phyloP scores from a whole-genome alignment of 2,888 invertebrate genomes.

The Phrixothrix hirtus region DNA sequence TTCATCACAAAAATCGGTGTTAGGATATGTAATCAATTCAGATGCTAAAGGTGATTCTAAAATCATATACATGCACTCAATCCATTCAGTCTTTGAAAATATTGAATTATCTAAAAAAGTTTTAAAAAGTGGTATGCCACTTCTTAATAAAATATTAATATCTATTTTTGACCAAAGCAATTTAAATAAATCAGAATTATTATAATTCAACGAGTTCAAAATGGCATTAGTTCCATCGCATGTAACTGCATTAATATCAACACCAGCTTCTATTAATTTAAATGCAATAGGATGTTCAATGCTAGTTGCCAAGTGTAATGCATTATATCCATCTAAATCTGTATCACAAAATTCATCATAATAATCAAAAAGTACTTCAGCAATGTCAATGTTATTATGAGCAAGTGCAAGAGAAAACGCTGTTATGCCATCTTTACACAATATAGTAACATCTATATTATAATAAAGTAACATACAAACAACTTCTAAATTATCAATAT shows the following conservation, averaged over 20 bases:
- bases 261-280: conserved; percentile 5
- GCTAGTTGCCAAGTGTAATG: conserved; percentile 4
- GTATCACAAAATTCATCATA: conserved; percentile 6
- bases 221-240: conserved; percentile 1
- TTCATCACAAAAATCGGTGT: not conserved
- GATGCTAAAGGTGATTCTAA: conserved; percentile 1
- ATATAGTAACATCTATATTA: conserved; percentile 3
- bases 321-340: conserved; percentile 7
- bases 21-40: conserved; percentile 5
- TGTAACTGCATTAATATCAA: conserved; percentile 3
- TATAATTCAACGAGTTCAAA: conserved; percentile 3
- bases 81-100: conserved; percentile 9
- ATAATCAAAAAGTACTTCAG: conserved; percentile 6
- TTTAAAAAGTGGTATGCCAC: conserved; percentile 1
- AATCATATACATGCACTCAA: conserved; percentile 9
- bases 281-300: conserved; percentile 2
- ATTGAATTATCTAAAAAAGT: not conserved
- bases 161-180: conserved; percentile 10
- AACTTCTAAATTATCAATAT: conserved; percentile 6
- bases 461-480: conserved; percentile 10
- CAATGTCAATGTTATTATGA: conserved; percentile 1
- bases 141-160: not conserved
- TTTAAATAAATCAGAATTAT: conserved; percentile 9
- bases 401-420: conserved; percentile 4
- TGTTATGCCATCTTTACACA: not conserved